These are phyloP conservation scores for Lepeophtheirus nordmannii DNA, from an alignment of 2,888 invertebrate genomes.

Conservation along the genomic window DNA sequence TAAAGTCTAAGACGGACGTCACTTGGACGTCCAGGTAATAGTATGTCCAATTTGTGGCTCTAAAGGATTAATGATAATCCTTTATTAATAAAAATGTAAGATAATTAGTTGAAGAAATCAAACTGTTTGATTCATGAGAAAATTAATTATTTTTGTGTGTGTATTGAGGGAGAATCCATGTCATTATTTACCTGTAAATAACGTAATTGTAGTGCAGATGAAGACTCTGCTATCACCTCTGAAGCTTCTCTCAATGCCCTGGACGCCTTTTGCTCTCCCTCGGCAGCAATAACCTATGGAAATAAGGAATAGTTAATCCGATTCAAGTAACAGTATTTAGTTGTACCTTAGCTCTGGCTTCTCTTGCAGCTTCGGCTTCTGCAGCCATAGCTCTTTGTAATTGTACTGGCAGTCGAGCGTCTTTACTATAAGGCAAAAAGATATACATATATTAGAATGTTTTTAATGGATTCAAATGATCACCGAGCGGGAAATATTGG, in stretches of 20 bases:
- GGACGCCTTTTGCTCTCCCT: conserved; percentile 93
- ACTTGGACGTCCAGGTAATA: too few relatives aligned
- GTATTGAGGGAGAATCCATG: too few relatives aligned
- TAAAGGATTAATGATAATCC: too few relatives aligned
- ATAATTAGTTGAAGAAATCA: too few relatives aligned
- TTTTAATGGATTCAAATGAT: too few relatives aligned
- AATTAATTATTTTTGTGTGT: too few relatives aligned
- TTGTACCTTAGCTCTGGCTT: conserved; percentile 61
- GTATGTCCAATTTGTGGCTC: too few relatives aligned
- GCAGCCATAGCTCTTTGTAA: conserved; percentile 89
- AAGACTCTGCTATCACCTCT: conserved; percentile 82
- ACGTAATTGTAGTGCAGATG: conserved; percentile 49
- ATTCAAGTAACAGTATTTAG: background rate
- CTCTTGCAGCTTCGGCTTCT: conserved; percentile 80
- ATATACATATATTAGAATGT: too few relatives aligned
- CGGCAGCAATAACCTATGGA: conserved; percentile 44
- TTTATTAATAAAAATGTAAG: too few relatives aligned
- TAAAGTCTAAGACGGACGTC: too few relatives aligned
- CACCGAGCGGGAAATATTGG: too few relatives aligned
- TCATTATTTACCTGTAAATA: conserved; percentile 25
- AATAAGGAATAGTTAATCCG: background rate
- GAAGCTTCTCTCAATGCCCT: conserved; percentile 84
- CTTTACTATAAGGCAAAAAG: conserved; percentile 50
- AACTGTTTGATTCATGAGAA: too few relatives aligned
- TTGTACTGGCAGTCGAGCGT: conserved; percentile 76